Conservation (phyloP, 2,113 vertebrate species). For the Hyla sarda region DNA sequence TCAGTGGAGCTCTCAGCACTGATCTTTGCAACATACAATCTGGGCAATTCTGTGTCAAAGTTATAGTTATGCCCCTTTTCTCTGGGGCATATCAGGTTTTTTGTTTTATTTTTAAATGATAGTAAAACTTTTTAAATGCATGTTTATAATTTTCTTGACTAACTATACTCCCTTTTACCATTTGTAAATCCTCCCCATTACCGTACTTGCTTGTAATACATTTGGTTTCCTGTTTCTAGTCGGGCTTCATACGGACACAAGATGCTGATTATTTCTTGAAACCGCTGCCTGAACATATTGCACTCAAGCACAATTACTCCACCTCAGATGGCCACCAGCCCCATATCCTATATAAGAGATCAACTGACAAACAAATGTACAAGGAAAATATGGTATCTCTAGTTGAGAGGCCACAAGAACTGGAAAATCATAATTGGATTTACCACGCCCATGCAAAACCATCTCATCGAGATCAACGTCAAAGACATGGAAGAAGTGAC, state of each 20-base stretch:
- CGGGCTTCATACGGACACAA: slow-evolving; percentile 86
- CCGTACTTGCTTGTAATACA: slow-evolving; percentile 4
- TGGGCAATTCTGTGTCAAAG: too few species aligned
- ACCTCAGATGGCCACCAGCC: slow-evolving; percentile 69
- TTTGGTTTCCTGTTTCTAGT: slow-evolving; percentile 74
- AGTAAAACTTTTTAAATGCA: too few species aligned
- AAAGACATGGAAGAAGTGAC: slow-evolving; percentile 63
- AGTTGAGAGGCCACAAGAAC: slow-evolving; percentile 51
- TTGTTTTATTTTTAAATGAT: too few species aligned
- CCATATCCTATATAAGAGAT: slow-evolving; percentile 85
- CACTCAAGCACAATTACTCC: slow-evolving; percentile 67
- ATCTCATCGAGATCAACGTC: slow-evolving; percentile 33
- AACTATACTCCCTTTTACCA: too few species aligned
- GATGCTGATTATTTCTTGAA: slow-evolving; percentile 84
- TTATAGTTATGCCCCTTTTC: too few species aligned
- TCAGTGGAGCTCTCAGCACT: too few species aligned
- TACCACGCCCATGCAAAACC: slow-evolving; percentile 34
- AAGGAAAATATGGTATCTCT: slow-evolving; percentile 28
- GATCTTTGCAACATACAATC: too few species aligned
- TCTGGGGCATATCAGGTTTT: too few species aligned
- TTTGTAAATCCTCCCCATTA: too few species aligned
- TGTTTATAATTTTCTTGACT: too few species aligned
- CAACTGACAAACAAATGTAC: slow-evolving; percentile 46
- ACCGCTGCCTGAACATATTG: slow-evolving; percentile 75
- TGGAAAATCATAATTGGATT: neutral